Evolutionary conservation across 1,140 invertebrate genomes (phyloP).

Genomic region (Drosophila repletoides): DNA sequence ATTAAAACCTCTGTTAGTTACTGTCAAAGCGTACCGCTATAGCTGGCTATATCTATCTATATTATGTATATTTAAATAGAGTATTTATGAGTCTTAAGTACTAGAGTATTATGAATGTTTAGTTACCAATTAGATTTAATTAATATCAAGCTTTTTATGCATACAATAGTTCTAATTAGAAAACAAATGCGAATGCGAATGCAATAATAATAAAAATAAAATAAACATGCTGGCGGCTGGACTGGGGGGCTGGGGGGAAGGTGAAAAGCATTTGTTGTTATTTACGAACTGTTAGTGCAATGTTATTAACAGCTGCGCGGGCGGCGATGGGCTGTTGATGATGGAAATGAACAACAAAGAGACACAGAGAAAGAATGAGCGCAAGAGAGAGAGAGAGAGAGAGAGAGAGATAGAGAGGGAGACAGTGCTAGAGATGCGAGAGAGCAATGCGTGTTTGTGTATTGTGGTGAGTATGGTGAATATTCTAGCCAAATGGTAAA

Average conservation of each 20-base stretch:
- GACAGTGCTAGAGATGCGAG: constrained; percentile 9
- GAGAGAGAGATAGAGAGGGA: not conserved
- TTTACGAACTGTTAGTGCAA: constrained; percentile 62
- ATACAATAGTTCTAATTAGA: constrained; percentile 19
- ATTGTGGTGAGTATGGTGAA: constrained; percentile 56
- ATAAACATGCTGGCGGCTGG: constrained; percentile 62
- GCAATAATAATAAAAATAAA: constrained; percentile 29
- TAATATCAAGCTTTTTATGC: constrained; percentile 6
- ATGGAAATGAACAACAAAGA: constrained; percentile 15
- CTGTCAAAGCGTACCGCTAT: constrained; percentile 4
- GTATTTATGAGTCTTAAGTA: constrained; percentile 6
- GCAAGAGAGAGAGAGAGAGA: not conserved
- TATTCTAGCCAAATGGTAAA: constrained; percentile 65
- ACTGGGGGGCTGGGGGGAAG: too few species aligned
- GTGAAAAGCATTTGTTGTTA: constrained; percentile 39
- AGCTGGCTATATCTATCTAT: constrained; percentile 3
- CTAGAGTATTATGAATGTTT: constrained; percentile 21
- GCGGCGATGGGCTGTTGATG: not conserved
- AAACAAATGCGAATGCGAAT: constrained; percentile 39
- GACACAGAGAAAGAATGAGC: not conserved
- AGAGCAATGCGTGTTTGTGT: constrained; percentile 25
- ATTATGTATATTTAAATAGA: too few species aligned
- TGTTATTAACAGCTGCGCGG: constrained; percentile 50
- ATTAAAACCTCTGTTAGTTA: constrained; percentile 21
- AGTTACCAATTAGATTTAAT: not conserved